phyloP scores from a whole-genome alignment of 2,113 vertebrate genomes.

The Cranoglanis bouderius region DNA sequence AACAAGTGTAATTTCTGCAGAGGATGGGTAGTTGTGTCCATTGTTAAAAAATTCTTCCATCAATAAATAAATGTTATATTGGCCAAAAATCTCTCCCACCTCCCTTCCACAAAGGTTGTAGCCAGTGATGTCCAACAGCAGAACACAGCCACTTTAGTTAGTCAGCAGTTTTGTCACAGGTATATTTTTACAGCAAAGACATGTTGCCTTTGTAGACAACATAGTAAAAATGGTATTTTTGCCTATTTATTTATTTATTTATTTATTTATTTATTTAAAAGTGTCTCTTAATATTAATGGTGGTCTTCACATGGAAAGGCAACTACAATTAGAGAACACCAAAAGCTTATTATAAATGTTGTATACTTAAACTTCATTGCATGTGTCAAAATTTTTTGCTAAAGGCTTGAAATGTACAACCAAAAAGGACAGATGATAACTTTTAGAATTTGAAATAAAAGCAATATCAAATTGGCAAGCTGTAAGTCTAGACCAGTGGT shows the following conservation, averaged over 20 bases:
- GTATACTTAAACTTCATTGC: background rate
- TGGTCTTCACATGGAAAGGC: background rate
- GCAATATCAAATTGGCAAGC: background rate
- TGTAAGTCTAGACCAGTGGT: background rate
- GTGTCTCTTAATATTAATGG: background rate
- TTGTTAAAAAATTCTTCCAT: background rate
- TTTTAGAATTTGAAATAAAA: background rate
- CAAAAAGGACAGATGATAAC: background rate
- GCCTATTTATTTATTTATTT: too few relatives aligned
- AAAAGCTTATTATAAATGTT: background rate
- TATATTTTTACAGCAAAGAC: background rate
- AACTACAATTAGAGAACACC: background rate
- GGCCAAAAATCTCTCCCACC: background rate
- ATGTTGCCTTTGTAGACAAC: background rate
- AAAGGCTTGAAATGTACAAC: background rate
- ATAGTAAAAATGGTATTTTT: background rate
- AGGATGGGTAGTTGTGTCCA: background rate
- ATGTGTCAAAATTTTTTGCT: background rate
- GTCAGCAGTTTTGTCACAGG: background rate
- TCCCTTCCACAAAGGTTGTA: background rate
- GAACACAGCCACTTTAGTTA: background rate
- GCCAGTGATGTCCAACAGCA: background rate
- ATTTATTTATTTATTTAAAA: too few relatives aligned
- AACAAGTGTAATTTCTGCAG: background rate
- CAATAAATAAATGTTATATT: background rate